phyloP scores from a whole-genome alignment of 1,140 invertebrate genomes.

The Lepidotrigona ventralis region DNA sequence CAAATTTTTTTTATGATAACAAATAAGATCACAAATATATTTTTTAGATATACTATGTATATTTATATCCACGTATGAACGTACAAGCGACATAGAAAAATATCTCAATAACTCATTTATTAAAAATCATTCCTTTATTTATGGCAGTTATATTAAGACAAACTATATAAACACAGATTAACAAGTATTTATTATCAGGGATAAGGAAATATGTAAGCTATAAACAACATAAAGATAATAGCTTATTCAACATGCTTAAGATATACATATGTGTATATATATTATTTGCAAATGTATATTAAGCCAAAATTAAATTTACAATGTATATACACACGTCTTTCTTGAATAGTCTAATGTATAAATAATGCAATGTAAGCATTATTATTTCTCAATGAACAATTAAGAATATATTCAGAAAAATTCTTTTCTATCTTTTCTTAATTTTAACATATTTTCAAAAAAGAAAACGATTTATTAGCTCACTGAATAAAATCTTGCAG shows the following conservation, averaged over 20 bases:
- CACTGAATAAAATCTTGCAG: neutral
- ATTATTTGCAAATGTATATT: slow-evolving; percentile 26
- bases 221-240: slow-evolving; percentile 30
- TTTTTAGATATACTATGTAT: neutral
- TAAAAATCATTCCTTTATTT: neutral
- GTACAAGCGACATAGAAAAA: neutral
- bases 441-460: neutral
- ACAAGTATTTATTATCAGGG: neutral
- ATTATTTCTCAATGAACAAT: slow-evolving; percentile 1
- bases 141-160: neutral
- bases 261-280: slow-evolving; percentile 21
- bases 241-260: slow-evolving; percentile 13
- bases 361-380: slow-evolving; percentile 36
- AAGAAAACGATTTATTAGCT: neutral
- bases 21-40: slow-evolving; percentile 27
- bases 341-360: slow-evolving; percentile 25
- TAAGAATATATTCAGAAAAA: slow-evolving; percentile 9
- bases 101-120: neutral
- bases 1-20: neutral
- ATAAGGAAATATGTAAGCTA: slow-evolving; percentile 4
- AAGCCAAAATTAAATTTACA: slow-evolving; percentile 53
- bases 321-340: slow-evolving; percentile 29
- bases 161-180: neutral
- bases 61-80: neutral
- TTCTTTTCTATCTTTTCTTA: neutral